Conservation (phyloP, 2,113 vertebrate species). For the Ranitomeya variabilis region DNA sequence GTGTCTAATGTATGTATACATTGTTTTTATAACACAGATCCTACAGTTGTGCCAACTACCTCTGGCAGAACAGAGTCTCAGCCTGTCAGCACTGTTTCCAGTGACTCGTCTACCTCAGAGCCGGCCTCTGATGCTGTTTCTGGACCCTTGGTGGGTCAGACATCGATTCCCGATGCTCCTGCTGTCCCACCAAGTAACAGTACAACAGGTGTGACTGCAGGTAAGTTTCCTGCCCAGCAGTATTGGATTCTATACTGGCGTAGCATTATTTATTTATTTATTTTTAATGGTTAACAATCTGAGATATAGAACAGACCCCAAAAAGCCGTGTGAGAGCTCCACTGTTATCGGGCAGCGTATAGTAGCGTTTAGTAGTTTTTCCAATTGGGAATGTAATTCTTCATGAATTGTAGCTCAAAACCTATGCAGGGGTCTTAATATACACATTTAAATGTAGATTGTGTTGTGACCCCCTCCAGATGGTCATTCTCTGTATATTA, state of each 20-base stretch:
- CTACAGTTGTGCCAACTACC: conserved; percentile 90
- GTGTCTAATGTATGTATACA: neutral
- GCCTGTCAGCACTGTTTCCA: conserved; percentile 78
- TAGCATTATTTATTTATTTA: no score
- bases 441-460: no score
- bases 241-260: neutral
- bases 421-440: no score
- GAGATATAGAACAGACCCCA: no score
- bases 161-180: conserved; percentile 78
- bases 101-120: conserved; percentile 91
- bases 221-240: conserved; percentile 69
- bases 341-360: no score
- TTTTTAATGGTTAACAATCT: no score
- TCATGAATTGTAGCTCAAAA: no score
- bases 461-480: no score
- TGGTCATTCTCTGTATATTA: no score
- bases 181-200: conserved; percentile 74
- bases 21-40: conserved; percentile 73
- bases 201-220: conserved; percentile 75
- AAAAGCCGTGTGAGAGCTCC: no score
- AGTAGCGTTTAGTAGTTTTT: no score
- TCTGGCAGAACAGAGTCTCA: conserved; percentile 83
- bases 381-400: no score
- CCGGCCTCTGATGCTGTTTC: conserved; percentile 81
- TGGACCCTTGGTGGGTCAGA: conserved; percentile 78